Conservation (phyloP, 2,888 invertebrate genomes). For the Plagodis pulveraria region DNA sequence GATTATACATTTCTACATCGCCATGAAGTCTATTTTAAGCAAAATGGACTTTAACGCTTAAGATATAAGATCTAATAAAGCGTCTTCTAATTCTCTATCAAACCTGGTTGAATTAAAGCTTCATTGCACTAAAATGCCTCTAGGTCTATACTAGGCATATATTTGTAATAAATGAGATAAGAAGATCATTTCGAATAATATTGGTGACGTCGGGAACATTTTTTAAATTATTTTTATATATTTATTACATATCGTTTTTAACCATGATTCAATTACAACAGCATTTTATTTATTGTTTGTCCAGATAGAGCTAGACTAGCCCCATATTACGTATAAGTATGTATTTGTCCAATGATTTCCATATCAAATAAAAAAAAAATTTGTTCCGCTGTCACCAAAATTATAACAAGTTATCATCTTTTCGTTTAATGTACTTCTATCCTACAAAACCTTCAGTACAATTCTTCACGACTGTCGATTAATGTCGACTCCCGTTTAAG, state of each 20-base stretch:
- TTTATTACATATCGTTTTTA: too few species aligned
- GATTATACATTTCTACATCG: constrained; percentile 7
- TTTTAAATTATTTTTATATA: too few species aligned
- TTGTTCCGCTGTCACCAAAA: constrained; percentile 4
- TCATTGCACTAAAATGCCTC: constrained; percentile 1
- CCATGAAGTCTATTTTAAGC: constrained; percentile 23
- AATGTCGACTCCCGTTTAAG: not conserved
- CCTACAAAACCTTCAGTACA: constrained; percentile 10
- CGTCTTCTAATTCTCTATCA: constrained; percentile 10
- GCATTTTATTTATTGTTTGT: too few species aligned
- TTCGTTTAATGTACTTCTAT: constrained; percentile 1
- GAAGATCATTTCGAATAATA: not conserved
- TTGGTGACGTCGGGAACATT: constrained; percentile 1
- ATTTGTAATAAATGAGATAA: constrained; percentile 1
- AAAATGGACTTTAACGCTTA: constrained; percentile 32
- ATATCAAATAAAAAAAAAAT: too few species aligned
- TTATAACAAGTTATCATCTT: not conserved
- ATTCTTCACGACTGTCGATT: not conserved
- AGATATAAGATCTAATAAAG: constrained; percentile 37
- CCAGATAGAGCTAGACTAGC: too few species aligned
- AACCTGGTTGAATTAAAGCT: constrained; percentile 1
- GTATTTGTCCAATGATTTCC: too few species aligned
- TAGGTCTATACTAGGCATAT: constrained; percentile 8
- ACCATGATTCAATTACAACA: too few species aligned
- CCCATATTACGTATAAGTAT: too few species aligned